phyloP scores from a whole-genome alignment of 2,113 vertebrate species.

The Morone chrysops region DNA sequence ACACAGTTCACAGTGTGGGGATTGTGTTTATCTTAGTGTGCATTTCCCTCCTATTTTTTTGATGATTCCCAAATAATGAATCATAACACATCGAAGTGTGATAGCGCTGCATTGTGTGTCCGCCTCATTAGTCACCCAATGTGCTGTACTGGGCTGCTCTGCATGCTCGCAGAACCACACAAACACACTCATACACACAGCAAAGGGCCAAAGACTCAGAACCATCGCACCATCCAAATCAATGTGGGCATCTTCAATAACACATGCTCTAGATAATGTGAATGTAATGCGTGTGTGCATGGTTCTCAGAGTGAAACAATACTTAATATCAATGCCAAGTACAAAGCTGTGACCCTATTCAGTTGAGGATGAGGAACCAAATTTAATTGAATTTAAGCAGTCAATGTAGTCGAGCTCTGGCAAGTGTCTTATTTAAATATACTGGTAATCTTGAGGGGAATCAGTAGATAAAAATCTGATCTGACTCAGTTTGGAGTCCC shows the following conservation, averaged over 20 bases:
- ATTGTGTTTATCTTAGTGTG: constrained; percentile 1
- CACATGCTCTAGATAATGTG: constrained; percentile 11
- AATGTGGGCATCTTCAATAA: constrained; percentile 23
- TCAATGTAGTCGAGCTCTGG: constrained; percentile 15
- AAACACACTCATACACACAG: neutral
- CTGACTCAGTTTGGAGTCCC: neutral
- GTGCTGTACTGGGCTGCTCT: constrained; percentile 41
- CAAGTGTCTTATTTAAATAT: constrained; percentile 27
- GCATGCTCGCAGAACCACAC: constrained; percentile 16
- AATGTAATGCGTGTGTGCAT: neutral
- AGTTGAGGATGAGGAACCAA: neutral
- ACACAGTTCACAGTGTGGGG: neutral
- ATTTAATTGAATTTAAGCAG: constrained; percentile 30
- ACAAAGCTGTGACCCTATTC: constrained; percentile 13
- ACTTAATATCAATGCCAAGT: constrained; percentile 6
- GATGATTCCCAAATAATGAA: constrained; percentile 60
- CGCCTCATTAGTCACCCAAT: constrained; percentile 69
- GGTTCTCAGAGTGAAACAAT: constrained; percentile 10
- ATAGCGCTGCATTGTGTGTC: constrained; percentile 34
- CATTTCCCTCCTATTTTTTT: constrained; percentile 13
- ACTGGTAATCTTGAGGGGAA: constrained; percentile 4
- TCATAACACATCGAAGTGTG: constrained; percentile 51
- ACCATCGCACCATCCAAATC: constrained; percentile 1
- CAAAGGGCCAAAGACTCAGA: neutral
- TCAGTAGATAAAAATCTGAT: neutral